phyloP scores from a whole-genome alignment of 1,140 invertebrate genomes.

The Drosophila subpulchrella region DNA sequence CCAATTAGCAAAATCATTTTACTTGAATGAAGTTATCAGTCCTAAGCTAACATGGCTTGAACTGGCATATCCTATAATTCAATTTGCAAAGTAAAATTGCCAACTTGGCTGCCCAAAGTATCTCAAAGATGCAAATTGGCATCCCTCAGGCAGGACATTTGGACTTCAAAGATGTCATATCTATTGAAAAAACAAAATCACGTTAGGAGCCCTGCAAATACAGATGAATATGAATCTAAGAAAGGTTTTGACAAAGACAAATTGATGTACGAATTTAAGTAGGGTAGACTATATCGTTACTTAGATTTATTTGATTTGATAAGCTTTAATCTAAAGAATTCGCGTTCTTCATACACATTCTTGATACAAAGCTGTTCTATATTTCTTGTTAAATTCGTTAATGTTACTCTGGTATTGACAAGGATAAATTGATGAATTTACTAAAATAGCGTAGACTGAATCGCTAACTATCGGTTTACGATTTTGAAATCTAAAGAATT shows the following conservation, averaged over 20 bases:
- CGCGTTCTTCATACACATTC: no score
- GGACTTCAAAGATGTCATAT: not conserved
- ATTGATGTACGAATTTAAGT: not conserved
- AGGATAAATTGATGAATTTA: no score
- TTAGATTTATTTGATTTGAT: no score
- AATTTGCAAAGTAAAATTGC: not conserved
- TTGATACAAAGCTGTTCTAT: no score
- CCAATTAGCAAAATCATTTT: not conserved
- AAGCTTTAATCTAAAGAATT: no score
- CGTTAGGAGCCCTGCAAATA: not conserved
- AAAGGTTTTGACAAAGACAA: not conserved
- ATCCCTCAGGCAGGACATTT: not conserved
- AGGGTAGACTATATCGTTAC: no score
- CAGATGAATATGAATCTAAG: not conserved
- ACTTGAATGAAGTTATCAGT: not conserved
- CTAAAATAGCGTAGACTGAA: no score
- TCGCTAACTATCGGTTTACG: no score
- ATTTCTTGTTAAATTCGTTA: not conserved
- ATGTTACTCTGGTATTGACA: not conserved
- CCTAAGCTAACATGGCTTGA: not conserved
- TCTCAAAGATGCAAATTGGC: not conserved
- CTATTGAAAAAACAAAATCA: not conserved
- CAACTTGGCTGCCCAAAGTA: conserved; percentile 1
- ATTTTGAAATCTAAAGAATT: no score
- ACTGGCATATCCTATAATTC: not conserved